Conservation (phyloP, 2,888 invertebrate genomes). For the Eumerus sabulonum region DNA sequence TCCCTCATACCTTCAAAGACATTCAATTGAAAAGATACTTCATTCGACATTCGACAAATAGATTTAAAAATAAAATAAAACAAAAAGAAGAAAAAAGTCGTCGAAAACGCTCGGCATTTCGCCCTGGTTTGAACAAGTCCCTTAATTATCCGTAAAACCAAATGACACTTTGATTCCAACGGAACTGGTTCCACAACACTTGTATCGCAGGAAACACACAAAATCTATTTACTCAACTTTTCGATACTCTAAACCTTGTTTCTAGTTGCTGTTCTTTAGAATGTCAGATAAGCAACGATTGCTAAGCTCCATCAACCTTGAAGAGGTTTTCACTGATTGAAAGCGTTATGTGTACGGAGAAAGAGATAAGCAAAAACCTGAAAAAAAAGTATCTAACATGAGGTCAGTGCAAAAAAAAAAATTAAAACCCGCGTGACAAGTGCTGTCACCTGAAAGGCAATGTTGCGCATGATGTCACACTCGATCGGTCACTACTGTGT, state of each 20-base stretch:
- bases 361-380: not conserved
- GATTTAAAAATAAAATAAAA: no score
- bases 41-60: no score
- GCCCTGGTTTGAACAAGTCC: not conserved
- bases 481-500: constrained; percentile 42
- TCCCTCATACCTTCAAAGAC: no score
- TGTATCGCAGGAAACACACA: not conserved
- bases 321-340: constrained; percentile 6
- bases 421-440: constrained; percentile 42
- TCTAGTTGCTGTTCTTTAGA: no score
- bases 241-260: no score
- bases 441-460: constrained; percentile 13
- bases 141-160: constrained; percentile 6
- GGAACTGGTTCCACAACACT: constrained; percentile 32
- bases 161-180: constrained; percentile 31
- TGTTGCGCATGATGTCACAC: constrained; percentile 60
- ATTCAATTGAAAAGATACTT: no score
- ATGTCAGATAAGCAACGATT: constrained; percentile 10
- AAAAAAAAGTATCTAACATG: not conserved
- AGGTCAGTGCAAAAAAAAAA: not conserved
- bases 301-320: constrained; percentile 27
- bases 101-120: no score
- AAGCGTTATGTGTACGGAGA: not conserved
- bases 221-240: not conserved
- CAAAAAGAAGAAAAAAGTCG: no score